These are phyloP conservation scores for Drosophila lacicola DNA, from an alignment of 2,888 invertebrate genomes.

Conservation along the genomic window DNA sequence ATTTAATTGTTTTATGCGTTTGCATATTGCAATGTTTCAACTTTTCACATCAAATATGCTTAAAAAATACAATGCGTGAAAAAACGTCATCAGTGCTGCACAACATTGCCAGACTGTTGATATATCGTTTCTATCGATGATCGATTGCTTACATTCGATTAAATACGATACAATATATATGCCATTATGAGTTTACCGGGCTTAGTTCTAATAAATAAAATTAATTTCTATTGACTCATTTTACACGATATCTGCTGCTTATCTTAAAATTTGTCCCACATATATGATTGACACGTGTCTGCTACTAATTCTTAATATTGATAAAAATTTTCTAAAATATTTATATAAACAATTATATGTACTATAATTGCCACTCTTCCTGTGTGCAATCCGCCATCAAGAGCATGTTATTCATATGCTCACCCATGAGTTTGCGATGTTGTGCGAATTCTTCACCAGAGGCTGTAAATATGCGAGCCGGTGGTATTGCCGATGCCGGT, in stretches of 20 bases:
- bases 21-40: constrained; percentile 69
- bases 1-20: constrained; percentile 59
- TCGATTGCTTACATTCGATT: constrained; percentile 13
- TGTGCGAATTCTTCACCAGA: constrained; percentile 14
- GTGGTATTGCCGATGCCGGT: constrained; percentile 55
- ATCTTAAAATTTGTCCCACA: not conserved
- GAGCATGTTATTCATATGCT: constrained; percentile 48
- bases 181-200: not conserved
- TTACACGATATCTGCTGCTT: not conserved
- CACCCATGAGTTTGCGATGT: constrained; percentile 28
- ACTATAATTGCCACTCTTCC: constrained; percentile 59
- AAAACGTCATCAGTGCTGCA: constrained; percentile 64
- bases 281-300: not conserved
- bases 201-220: not conserved
- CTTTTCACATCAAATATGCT: constrained; percentile 69
- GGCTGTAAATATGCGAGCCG: constrained; percentile 42
- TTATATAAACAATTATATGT: not conserved
- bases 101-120: constrained; percentile 44
- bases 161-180: constrained; percentile 14
- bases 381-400: constrained; percentile 50
- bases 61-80: constrained; percentile 60
- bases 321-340: constrained; percentile 27
- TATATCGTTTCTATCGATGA: constrained; percentile 29
- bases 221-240: constrained; percentile 3
- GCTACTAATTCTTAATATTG: not conserved